These are phyloP conservation scores for Tribolium castaneum DNA, from an alignment of 1,140 invertebrate species.

Conservation along the genomic window DNA sequence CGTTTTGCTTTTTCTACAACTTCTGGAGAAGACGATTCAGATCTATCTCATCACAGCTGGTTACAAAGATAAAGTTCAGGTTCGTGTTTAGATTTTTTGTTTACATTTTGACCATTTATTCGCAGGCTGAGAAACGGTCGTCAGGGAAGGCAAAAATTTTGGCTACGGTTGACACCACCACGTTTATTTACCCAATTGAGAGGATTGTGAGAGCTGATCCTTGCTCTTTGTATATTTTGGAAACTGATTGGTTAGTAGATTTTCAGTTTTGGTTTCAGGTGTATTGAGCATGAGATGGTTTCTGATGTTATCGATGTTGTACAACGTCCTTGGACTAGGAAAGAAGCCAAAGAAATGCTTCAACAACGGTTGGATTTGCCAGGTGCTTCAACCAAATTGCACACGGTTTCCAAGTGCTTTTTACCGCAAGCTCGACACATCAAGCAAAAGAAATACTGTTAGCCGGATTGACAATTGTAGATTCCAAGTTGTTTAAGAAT, in stretches of 20 bases:
- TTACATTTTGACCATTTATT: background rate
- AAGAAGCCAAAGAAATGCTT: constrained; percentile 63
- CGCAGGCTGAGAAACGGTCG: background rate
- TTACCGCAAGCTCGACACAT: constrained; percentile 68
- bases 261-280: constrained; percentile 57
- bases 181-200: constrained; percentile 43
- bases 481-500: too few relatives aligned
- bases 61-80: constrained; percentile 56
- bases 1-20: constrained; percentile 78
- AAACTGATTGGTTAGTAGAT: background rate
- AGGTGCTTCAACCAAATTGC: constrained; percentile 64
- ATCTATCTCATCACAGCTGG: constrained; percentile 69
- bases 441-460: background rate
- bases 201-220: constrained; percentile 54
- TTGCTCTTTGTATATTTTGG: constrained; percentile 50
- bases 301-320: constrained; percentile 66
- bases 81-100: background rate
- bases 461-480: background rate
- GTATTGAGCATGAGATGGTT: constrained; percentile 67
- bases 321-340: constrained; percentile 62
- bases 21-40: constrained; percentile 71
- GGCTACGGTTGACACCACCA: background rate
- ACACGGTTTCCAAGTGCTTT: constrained; percentile 68
- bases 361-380: constrained; percentile 57
- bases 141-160: background rate